A percentile compares a stretch with the other conserved stretches of the same genome.
phyloP scores from a whole-genome alignment of 1,140 invertebrate species.

The Pentalonia nigronervosa region DNA sequence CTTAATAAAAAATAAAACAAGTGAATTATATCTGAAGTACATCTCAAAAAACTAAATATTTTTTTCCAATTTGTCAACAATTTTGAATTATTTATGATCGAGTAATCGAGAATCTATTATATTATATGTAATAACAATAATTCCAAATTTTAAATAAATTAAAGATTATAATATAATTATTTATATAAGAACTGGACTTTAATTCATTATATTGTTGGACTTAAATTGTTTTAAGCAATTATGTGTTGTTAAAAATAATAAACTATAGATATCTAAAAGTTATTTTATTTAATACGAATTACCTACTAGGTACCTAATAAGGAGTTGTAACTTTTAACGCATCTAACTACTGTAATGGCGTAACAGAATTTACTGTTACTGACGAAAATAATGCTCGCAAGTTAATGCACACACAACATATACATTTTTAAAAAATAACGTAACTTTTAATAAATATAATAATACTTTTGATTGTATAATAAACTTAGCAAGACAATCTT shows the following conservation, averaged over 20 bases:
- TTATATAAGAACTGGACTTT: background rate
- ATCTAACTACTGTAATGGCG: background rate
- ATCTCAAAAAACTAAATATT: background rate
- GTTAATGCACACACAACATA: background rate
- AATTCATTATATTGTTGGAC: background rate
- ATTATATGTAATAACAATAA: background rate
- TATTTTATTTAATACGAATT: background rate
- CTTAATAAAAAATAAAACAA: too few species aligned
- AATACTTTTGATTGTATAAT: background rate
- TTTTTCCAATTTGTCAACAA: background rate
- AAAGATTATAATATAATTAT: background rate
- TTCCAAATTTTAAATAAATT: background rate
- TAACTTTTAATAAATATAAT: background rate
- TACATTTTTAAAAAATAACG: background rate
- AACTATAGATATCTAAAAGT: background rate
- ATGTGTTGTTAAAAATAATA: background rate
- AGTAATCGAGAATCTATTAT: background rate
- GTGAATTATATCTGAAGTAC: background rate
- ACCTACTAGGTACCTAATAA: background rate
- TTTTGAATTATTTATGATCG: background rate
- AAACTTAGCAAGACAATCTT: slow-evolving; percentile 16
- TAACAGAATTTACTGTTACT: background rate
- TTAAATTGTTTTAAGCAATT: background rate
- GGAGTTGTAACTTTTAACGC: background rate
- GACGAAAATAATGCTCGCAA: background rate